These are phyloP conservation scores for Podarcis lilfordi DNA, from an alignment of 2,797 vertebrate genomes.

Conservation along the genomic window DNA sequence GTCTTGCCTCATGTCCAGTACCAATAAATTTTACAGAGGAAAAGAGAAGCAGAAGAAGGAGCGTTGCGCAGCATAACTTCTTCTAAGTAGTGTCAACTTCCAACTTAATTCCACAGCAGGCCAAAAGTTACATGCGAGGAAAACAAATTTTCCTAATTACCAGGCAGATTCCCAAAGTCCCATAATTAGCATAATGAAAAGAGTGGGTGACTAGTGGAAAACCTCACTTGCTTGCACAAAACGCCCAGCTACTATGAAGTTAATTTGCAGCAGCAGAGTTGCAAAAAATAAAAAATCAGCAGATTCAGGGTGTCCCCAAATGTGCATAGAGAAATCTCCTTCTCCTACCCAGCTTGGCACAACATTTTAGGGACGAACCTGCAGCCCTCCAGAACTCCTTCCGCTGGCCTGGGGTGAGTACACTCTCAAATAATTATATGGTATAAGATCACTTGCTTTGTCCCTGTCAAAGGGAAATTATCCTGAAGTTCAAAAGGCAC, in stretches of 20 bases:
- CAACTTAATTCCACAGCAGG: neutral
- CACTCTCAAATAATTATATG: neutral
- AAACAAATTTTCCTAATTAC: neutral
- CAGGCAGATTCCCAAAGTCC: neutral
- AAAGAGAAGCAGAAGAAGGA: neutral
- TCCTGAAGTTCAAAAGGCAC: neutral
- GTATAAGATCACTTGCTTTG: neutral
- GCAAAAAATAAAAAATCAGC: neutral
- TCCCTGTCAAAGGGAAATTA: neutral
- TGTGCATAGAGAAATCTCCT: neutral
- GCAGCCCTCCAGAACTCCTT: neutral
- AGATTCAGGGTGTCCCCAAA: neutral
- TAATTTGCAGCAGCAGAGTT: neutral
- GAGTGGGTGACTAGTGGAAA: neutral
- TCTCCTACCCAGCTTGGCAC: neutral
- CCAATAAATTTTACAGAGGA: slow-evolving; percentile 49
- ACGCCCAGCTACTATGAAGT: neutral
- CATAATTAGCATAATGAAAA: neutral
- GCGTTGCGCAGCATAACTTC: slow-evolving; percentile 57
- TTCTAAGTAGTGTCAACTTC: slow-evolving; percentile 47
- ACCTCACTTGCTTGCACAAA: neutral
- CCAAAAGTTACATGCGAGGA: neutral
- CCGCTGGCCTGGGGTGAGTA: neutral
- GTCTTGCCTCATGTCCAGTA: slow-evolving; percentile 58
- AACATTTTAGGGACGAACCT: neutral